Evolutionary conservation across 2,113 vertebrate species (phyloP), one percentile per base, ranked within the genome.

Genomic region (Vulpes vulpes): DNA sequence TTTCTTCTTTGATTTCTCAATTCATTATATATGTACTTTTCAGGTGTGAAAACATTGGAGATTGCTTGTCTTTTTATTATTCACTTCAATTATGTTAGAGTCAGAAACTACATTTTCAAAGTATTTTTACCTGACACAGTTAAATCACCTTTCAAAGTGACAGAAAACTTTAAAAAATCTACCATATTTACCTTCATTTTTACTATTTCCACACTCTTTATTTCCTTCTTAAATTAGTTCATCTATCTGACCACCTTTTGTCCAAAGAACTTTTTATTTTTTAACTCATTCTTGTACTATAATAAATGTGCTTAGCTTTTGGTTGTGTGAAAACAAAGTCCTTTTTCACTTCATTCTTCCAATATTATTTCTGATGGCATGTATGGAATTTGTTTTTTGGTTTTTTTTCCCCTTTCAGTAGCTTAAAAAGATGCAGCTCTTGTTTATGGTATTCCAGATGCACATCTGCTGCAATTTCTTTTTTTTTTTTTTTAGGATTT

Each of bases 21-120:
- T 91, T 79, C 92, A 17, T 92, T 84, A 30, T 17, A 67, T 38
- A 59, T 27, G 8, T 84, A 59, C 4, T 67, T 78, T 89, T 55
- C 49, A 76, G 43, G 17, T 78, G n/a, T 12, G 51, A 23, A 89
- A 78, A 30, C 43, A 38, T 71, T 53, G 62, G 62, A 19, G 20
- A n/a, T n/a, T n/a, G 9, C 22, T 84, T 69, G 84, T 59, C 49
- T 65, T 59, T 95, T 20, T 97, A 91, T 81, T 74, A 35, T 53
- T 94, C 6, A 82, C 49, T 49, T 76, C 43, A 81, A 23, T 82
- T 91, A 65, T 76, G 12, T 38, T 76, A n/a, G 35, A 65, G 6
- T 53, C 19, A 27, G 73, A 92, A 87, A 53, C 19, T 86, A 22
- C 10, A 67, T 22, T 53, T 51, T 73, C 30, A 51, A 73, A 30